Base-by-base conservation (phyloP, 1,140 invertebrate species). In the Drosophila pseudoananassae region DNA sequence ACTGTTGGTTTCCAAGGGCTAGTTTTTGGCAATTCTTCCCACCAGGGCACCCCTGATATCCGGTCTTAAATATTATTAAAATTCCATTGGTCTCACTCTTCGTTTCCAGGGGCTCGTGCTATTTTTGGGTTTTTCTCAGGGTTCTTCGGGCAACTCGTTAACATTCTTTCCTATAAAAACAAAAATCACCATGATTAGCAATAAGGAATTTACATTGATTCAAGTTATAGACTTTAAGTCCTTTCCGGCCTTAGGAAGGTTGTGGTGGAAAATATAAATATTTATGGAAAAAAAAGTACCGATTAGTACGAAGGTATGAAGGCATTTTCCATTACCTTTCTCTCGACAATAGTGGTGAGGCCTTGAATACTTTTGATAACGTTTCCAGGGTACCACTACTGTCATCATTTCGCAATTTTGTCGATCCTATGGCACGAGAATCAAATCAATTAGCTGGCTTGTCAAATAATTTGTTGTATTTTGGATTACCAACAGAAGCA, bases 371-470 rank as follows among this genome's bases (percentile, higher is more conserved):
- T 33, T 10, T 10, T 36, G 33, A 36, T 36, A 36, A 12, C 33
- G 12, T n/a, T 36, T 36, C 33, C 9, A 10, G 46, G 47, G 36
- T 38, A 29, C 4, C 7, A 31, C 23, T 36, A 46, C 31, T 20
- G 52, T 49, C 25, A 74, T 57, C 23, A 5, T 14, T 63, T 61
- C 9, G 38, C 36, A 47, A 53, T 36, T 36, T 49, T 31, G 29
- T 31, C 49, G 45, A 46, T 29, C 5, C 33, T 9, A 54, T 55
- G 79, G 38, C 82, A 83, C 79, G 74, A 88, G 76, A 88, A 88
- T 70, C 59, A 83, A 88, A 88, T 88, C 83, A 88, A 88, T 88
- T 88, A 88, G 55, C 57, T 31, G 27, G 61, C 83, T 83, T 88
- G 83, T 88, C 83, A 88, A 83, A 70, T 79, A 60, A 57, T 72